A percentile compares a stretch with the other conserved stretches of the same genome.
Evolutionary conservation across 2,113 vertebrate genomes (phyloP).

Genomic region (Tragelaphus strepsiceros): DNA sequence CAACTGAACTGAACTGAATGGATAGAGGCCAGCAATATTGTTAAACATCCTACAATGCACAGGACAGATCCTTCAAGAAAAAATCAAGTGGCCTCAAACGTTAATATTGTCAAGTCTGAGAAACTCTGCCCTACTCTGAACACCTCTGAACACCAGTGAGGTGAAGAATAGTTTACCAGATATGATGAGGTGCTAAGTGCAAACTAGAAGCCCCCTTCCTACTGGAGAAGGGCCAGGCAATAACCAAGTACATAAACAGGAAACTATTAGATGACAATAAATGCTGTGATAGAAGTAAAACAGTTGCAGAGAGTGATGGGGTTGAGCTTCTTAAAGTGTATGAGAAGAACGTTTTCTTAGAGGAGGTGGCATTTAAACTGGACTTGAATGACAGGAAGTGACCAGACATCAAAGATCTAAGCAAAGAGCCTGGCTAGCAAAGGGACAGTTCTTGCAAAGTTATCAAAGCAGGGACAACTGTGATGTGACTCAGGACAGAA

Average conservation of each 20-base stretch:
- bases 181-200: not conserved
- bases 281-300: not conserved
- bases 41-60: not conserved
- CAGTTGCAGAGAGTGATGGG: too few relatives aligned
- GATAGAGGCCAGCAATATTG: not conserved
- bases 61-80: not conserved
- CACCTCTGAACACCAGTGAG: not conserved
- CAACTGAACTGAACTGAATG: too few relatives aligned
- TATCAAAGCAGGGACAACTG: not conserved
- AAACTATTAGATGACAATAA: not conserved
- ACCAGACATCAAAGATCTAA: not conserved
- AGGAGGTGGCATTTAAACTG: not conserved
- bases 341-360: not conserved
- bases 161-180: not conserved
- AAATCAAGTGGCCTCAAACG: not conserved
- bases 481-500: not conserved
- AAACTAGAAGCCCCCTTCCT: not conserved
- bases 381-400: not conserved
- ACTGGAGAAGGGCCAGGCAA: not conserved
- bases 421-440: not conserved
- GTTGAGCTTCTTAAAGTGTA: not conserved
- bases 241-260: not conserved
- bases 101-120: not conserved
- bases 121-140: not conserved
- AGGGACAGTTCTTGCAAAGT: not conserved